Evolutionary conservation across 2,888 invertebrate genomes (phyloP).

Genomic region (Chouioia cunea): DNA sequence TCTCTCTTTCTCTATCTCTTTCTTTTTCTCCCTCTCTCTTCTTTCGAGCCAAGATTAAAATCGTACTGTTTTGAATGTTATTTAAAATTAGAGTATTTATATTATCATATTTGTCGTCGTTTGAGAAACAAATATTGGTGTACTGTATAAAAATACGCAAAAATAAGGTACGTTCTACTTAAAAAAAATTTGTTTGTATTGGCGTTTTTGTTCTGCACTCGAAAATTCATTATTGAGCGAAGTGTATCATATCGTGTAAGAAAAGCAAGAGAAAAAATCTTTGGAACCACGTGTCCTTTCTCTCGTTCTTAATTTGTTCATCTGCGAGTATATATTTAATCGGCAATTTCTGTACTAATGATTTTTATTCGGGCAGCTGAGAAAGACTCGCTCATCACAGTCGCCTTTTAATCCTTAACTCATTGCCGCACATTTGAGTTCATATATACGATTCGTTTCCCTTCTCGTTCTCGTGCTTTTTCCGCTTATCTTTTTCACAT

Average conservation of each 20-base stretch:
- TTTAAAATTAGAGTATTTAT: slow-evolving; percentile 46
- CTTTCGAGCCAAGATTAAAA: background rate
- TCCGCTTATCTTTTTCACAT: slow-evolving; percentile 8
- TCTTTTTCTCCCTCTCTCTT: no score
- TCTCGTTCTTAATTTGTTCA: slow-evolving; percentile 2
- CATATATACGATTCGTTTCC: slow-evolving; percentile 12
- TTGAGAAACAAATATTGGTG: slow-evolving; percentile 23
- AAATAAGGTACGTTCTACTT: background rate
- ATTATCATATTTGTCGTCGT: slow-evolving; percentile 42
- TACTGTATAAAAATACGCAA: slow-evolving; percentile 1
- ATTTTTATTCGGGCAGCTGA: slow-evolving; percentile 20
- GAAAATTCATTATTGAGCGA: slow-evolving; percentile 15
- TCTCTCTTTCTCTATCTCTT: no score
- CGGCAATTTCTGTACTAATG: slow-evolving; percentile 25
- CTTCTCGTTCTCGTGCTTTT: background rate
- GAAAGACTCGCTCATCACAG: background rate
- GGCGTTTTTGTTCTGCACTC: slow-evolving; percentile 34
- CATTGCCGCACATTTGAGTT: background rate
- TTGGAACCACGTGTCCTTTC: background rate
- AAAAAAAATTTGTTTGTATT: slow-evolving; percentile 9
- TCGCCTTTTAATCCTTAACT: slow-evolving; percentile 17
- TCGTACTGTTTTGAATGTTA: slow-evolving; percentile 46
- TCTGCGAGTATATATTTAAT: background rate
- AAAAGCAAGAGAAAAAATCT: background rate
- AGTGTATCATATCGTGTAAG: slow-evolving; percentile 25